Conservation (phyloP, 2,113 vertebrate species). For the Lates calcarifer region DNA sequence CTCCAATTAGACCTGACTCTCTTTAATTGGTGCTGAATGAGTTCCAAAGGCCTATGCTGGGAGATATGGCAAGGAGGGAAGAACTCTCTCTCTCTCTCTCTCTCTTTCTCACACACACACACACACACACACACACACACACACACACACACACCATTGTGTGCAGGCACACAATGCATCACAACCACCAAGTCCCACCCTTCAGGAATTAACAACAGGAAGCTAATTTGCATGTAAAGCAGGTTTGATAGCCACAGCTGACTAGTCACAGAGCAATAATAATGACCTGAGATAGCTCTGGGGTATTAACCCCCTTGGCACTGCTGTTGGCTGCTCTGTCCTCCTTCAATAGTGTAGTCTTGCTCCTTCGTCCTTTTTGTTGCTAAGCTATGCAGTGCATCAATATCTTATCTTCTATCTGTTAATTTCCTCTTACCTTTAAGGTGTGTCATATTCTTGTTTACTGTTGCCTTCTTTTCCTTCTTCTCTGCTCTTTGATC, state of each 20-base stretch:
- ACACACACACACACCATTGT: constrained; percentile 39
- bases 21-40: constrained; percentile 84
- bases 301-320: constrained; percentile 57
- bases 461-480: constrained; percentile 36
- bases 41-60: constrained; percentile 76
- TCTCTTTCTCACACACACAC: constrained; percentile 30
- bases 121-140: constrained; percentile 44
- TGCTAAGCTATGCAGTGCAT: constrained; percentile 2
- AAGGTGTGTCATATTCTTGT: constrained; percentile 53
- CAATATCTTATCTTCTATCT: constrained; percentile 65
- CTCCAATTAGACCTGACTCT: constrained; percentile 82
- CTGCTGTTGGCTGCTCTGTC: constrained; percentile 17
- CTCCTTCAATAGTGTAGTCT: constrained; percentile 27
- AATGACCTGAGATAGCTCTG: constrained; percentile 71
- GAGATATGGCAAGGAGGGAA: constrained; percentile 54
- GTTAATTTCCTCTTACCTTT: constrained; percentile 63
- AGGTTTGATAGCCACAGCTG: constrained; percentile 78
- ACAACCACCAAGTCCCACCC: constrained; percentile 60
- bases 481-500: constrained; percentile 69
- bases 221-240: constrained; percentile 83
- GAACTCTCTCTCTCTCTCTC: constrained; percentile 25
- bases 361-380: constrained; percentile 1
- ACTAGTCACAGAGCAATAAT: constrained; percentile 74
- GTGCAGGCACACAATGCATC: constrained; percentile 57
- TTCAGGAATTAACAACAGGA: constrained; percentile 77